Evolutionary conservation across 2,888 invertebrate genomes (phyloP).

Genomic region (Sphaerolaimus hirsutus): DNA sequence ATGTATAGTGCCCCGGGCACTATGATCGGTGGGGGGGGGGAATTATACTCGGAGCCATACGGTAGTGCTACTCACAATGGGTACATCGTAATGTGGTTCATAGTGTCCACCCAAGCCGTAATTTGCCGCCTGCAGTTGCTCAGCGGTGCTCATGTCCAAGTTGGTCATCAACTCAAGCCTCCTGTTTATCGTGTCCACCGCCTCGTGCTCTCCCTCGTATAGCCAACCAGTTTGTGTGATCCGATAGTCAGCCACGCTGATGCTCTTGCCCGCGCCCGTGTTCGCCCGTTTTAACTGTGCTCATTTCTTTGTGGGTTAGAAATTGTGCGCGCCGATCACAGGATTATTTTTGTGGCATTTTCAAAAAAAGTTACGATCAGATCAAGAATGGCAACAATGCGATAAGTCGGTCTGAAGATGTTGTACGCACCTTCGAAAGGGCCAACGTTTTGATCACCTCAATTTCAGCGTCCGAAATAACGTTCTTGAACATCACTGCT

Average conservation of each 20-base stretch:
- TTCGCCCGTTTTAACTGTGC: too few species aligned
- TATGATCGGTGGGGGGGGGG: too few species aligned
- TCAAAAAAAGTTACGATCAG: too few species aligned
- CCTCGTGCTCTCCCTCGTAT: slow-evolving; percentile 50
- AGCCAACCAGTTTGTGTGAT: slow-evolving; percentile 88
- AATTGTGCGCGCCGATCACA: too few species aligned
- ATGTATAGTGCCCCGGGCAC: too few species aligned
- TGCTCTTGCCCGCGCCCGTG: too few species aligned
- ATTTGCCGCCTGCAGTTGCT: slow-evolving; percentile 77
- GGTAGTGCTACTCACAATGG: slow-evolving; percentile 17
- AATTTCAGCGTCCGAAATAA: slow-evolving; percentile 67
- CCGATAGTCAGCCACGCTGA: too few species aligned
- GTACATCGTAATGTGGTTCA: slow-evolving; percentile 71
- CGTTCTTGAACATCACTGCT: slow-evolving; percentile 34
- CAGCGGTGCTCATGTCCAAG: slow-evolving; percentile 59
- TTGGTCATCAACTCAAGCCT: slow-evolving; percentile 65
- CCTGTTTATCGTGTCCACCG: slow-evolving; percentile 47
- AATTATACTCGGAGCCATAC: too few species aligned
- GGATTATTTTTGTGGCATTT: too few species aligned
- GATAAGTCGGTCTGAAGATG: too few species aligned
- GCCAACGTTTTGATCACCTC: slow-evolving; percentile 57
- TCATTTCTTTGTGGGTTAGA: too few species aligned
- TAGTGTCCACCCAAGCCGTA: slow-evolving; percentile 97
- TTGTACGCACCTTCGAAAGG: neutral
- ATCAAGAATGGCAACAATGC: too few species aligned